A percentile compares a stretch with the other conserved stretches of the same genome.
Evolutionary conservation across 2,888 invertebrate genomes (phyloP).

Genomic region (Temnothorax ravouxi): DNA sequence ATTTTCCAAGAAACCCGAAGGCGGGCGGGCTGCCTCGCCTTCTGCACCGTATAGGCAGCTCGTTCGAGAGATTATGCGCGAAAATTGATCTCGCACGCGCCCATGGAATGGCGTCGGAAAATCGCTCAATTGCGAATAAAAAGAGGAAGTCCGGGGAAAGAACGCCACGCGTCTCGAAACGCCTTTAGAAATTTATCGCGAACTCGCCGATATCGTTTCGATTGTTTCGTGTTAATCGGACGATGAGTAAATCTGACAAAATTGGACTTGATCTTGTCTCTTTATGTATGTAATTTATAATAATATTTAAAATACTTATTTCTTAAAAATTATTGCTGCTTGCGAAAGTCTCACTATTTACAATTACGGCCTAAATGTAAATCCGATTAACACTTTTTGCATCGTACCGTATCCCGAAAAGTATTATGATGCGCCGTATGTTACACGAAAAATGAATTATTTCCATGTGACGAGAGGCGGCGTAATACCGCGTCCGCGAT

Average conservation of each 20-base stretch:
- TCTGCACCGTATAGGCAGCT: slow-evolving; percentile 22
- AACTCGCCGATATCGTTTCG: neutral
- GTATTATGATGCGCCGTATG: neutral
- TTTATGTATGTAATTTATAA: neutral
- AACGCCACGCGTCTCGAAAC: neutral
- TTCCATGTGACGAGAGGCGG: neutral
- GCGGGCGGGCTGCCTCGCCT: slow-evolving; percentile 19
- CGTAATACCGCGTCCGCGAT: slow-evolving; percentile 4
- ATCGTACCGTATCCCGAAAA: neutral
- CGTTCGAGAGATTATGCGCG: slow-evolving; percentile 47
- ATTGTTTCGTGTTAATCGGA: neutral
- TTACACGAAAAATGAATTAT: slow-evolving; percentile 24
- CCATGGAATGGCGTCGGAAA: slow-evolving; percentile 8
- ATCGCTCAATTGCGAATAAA: neutral
- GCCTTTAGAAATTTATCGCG: neutral
- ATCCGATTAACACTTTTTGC: neutral
- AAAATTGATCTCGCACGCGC: slow-evolving; percentile 40
- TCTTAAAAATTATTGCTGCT: neutral
- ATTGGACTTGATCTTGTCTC: neutral
- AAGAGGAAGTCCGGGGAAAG: neutral
- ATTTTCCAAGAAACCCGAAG: slow-evolving; percentile 43
- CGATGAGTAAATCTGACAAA: neutral
- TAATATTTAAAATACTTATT: neutral
- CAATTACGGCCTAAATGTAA: neutral
- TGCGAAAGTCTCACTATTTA: neutral